Conservation (phyloP, 1,140 invertebrate genomes). For the Nasonia giraulti region DNA sequence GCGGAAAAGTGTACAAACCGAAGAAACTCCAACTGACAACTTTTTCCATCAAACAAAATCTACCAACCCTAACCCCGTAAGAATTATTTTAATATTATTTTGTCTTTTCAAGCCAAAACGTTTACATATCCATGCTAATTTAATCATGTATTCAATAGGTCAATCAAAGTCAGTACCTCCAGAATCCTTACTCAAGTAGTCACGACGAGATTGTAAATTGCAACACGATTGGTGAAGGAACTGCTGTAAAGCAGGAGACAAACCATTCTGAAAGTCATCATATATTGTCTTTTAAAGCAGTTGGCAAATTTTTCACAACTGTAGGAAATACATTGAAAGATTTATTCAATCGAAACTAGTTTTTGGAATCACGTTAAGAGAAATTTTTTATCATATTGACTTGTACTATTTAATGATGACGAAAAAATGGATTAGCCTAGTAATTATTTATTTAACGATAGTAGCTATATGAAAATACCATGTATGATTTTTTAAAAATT, state of each 20-base stretch:
- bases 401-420: not conserved
- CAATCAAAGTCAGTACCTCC: not conserved
- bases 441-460: not conserved
- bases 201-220: not conserved
- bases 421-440: not conserved
- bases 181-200: not conserved
- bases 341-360: constrained; percentile 51
- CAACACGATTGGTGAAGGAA: not conserved
- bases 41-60: constrained; percentile 48
- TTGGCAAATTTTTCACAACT: constrained; percentile 54
- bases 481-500: not conserved
- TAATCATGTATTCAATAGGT: not conserved
- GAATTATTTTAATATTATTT: not conserved
- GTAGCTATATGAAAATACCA: not conserved
- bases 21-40: constrained; percentile 15
- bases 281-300: constrained; percentile 47
- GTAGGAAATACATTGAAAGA: constrained; percentile 55
- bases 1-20: constrained; percentile 28
- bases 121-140: not conserved
- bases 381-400: too few species aligned
- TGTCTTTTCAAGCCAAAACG: not conserved
- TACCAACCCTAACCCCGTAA: not conserved
- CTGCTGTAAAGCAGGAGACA: not conserved
- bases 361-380: not conserved
- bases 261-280: constrained; percentile 1